Evolutionary conservation across 2,888 invertebrate species (phyloP).

Genomic region (Busseola fusca): DNA sequence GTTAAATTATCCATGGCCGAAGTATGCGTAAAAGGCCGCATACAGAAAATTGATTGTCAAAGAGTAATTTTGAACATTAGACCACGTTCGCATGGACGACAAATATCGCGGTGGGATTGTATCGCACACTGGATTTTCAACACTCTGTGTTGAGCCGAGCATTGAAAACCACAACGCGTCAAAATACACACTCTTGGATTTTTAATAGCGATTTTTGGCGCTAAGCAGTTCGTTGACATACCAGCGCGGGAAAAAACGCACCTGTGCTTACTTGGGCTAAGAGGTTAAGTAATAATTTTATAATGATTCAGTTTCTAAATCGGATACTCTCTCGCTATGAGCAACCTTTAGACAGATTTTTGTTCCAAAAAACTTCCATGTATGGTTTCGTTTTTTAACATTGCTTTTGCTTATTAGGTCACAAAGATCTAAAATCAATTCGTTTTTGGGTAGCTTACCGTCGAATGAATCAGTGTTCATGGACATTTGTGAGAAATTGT

Average conservation of each 20-base stretch:
- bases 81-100: not conserved
- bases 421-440: no score
- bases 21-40: not conserved
- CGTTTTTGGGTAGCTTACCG: conserved; percentile 62
- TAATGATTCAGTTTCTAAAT: not conserved
- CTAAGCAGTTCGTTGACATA: not conserved
- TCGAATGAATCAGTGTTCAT: conserved; percentile 75
- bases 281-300: not conserved
- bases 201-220: not conserved
- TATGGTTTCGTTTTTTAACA: not conserved
- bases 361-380: not conserved
- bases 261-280: not conserved
- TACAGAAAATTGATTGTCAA: not conserved
- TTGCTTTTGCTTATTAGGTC: not conserved
- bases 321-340: not conserved
- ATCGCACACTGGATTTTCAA: not conserved
- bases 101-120: not conserved
- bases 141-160: no score
- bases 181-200: not conserved
- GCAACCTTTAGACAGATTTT: no score
- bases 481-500: conserved; percentile 68
- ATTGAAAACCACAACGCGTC: no score
- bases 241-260: not conserved
- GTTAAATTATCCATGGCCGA: not conserved
- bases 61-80: not conserved